Conservation (phyloP, 1,140 invertebrate genomes). For the Eulimnadia texana region DNA sequence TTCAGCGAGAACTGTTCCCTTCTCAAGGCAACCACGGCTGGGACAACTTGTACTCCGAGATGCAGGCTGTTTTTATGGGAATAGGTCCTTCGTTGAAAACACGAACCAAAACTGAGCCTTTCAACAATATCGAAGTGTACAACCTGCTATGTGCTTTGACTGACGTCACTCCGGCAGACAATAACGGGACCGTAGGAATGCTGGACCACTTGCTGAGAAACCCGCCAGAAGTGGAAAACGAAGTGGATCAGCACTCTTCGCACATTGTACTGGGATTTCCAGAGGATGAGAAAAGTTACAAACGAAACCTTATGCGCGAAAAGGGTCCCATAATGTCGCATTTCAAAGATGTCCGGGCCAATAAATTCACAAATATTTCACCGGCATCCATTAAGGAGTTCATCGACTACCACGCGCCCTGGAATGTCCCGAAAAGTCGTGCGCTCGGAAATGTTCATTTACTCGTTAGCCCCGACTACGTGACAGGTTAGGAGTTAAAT, state of each 20-base stretch:
- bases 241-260: not conserved
- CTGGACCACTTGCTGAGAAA: slow-evolving; percentile 16
- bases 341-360: not conserved
- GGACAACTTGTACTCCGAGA: slow-evolving; percentile 17
- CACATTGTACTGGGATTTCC: not conserved
- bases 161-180: slow-evolving; percentile 27
- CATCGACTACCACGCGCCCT: not conserved
- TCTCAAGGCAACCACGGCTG: slow-evolving; percentile 2
- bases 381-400: not conserved
- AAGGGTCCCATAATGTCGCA: not conserved
- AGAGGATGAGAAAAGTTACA: not conserved
- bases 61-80: slow-evolving; percentile 31
- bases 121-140: slow-evolving; percentile 33
- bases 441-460: not conserved
- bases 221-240: not conserved
- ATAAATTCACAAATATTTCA: not conserved
- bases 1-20: not conserved
- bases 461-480: not conserved
- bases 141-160: slow-evolving; percentile 32
- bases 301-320: not conserved
- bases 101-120: slow-evolving; percentile 22
- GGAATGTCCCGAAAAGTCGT: not conserved
- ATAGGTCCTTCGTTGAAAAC: slow-evolving; percentile 31
- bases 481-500: not conserved
- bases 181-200: slow-evolving; percentile 26